Evolutionary conservation across 2,888 invertebrate species (phyloP).

Genomic region (Pycnomerus fuliginosus): DNA sequence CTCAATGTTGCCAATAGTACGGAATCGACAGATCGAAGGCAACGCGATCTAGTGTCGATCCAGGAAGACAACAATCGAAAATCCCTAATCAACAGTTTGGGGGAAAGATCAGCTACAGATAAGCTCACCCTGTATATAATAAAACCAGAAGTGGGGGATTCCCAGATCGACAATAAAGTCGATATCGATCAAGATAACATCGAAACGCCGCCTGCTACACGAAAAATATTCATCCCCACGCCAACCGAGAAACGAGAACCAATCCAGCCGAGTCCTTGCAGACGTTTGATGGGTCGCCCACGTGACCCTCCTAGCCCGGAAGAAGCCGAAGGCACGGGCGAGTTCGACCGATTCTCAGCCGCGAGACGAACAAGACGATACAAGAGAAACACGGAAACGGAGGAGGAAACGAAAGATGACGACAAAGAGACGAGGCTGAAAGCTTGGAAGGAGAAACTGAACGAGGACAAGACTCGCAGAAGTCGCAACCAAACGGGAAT

Average conservation of each 20-base stretch:
- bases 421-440: slow-evolving; percentile 61
- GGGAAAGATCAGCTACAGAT: slow-evolving; percentile 56
- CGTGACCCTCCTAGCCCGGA: slow-evolving; percentile 43
- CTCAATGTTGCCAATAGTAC: slow-evolving; percentile 63
- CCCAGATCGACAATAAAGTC: slow-evolving; percentile 61
- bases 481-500: slow-evolving; percentile 68
- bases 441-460: slow-evolving; percentile 69
- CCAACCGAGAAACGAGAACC: slow-evolving; percentile 58
- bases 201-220: slow-evolving; percentile 82
- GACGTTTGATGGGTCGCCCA: slow-evolving; percentile 53
- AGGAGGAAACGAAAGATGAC: slow-evolving; percentile 44
- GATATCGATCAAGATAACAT: slow-evolving; percentile 90
- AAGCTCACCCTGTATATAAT: slow-evolving; percentile 62
- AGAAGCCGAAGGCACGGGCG: slow-evolving; percentile 64
- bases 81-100: slow-evolving; percentile 59
- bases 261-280: slow-evolving; percentile 56
- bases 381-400: slow-evolving; percentile 65
- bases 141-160: slow-evolving; percentile 45
- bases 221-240: slow-evolving; percentile 67
- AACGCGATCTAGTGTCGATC: slow-evolving; percentile 54
- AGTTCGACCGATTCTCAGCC: slow-evolving; percentile 82
- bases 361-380: slow-evolving; percentile 80
- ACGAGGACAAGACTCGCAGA: slow-evolving; percentile 49
- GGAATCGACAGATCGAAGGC: slow-evolving; percentile 63
- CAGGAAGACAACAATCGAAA: slow-evolving; percentile 55